Base-by-base conservation (phyloP, 2,113 vertebrate genomes). In the Sapayoa aenigma region DNA sequence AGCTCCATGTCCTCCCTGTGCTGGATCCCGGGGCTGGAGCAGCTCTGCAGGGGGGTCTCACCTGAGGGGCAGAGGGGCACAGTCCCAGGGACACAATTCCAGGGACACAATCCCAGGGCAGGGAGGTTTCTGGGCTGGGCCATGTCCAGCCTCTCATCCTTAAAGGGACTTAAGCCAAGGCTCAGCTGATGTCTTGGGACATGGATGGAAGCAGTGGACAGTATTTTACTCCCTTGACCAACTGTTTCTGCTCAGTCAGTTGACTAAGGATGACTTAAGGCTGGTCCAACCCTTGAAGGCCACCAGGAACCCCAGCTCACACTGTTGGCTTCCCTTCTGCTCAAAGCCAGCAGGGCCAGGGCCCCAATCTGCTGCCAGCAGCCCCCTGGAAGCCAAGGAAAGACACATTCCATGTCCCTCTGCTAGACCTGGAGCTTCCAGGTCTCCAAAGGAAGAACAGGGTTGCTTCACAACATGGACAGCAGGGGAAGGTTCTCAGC, bases 371-470 rank as follows among this genome's bases (percentile, higher is more conserved):
- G 47, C 74, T 73, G 22, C 19, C 73, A 30, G 35, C 5, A 0
- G 65, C 21, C 17, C 67, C 39, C 39, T 19, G 35, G 77, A 80
- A 65, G 31, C 33, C 79, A 53, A 35, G 35, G 58, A 56, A 82
- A 89, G 49, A 46, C 41, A 63, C 22, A 33, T 35, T 20, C 75
- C 67, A 46, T 6, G 9, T 27, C 35, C 58, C 68, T 55, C 19
- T 71, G 77, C 50, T 95, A 52, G 75, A 42, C 63, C 84, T 56
- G 44, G 92, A 90, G 63, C 76, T 79, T 68, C 94, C 85, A 89
- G 60, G 62, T 63, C 81, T 83, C 41, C 67, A 80, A 27, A 55
- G 9, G 37, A 84, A 67, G 76, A 68, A 14, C 55, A 78, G 5
- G 6, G 71, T 31, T 62, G 90, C 59, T 87, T 55, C 85, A 47